Conservation (phyloP, 2,888 invertebrate species). For the Spodoptera picta region DNA sequence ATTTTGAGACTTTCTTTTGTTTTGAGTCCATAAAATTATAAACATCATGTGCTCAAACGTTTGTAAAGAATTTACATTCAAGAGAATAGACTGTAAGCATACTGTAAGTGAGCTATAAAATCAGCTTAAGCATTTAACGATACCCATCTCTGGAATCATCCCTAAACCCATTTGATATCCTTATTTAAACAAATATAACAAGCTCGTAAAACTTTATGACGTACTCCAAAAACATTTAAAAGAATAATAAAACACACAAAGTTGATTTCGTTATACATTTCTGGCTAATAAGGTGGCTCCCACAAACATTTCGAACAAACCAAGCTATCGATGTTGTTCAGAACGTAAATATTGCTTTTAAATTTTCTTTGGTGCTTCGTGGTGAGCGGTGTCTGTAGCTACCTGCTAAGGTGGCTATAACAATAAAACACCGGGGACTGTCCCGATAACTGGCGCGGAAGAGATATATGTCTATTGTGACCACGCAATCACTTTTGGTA, state of each 20-base stretch:
- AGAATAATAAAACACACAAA: slow-evolving; percentile 41
- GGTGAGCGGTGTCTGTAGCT: slow-evolving; percentile 28
- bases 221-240: slow-evolving; percentile 48
- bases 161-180: slow-evolving; percentile 56
- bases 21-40: no score
- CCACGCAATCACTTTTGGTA: slow-evolving; percentile 50
- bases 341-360: slow-evolving; percentile 18
- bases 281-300: background rate
- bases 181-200: slow-evolving; percentile 60
- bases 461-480: slow-evolving; percentile 59
- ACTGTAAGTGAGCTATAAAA: slow-evolving; percentile 48
- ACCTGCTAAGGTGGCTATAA: slow-evolving; percentile 58
- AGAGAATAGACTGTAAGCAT: slow-evolving; percentile 32
- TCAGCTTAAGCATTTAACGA: slow-evolving; percentile 53
- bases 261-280: slow-evolving; percentile 17
- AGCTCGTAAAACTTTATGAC: slow-evolving; percentile 50
- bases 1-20: no score
- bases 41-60: slow-evolving; percentile 15
- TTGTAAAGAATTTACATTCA: slow-evolving; percentile 15
- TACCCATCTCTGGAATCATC: slow-evolving; percentile 47
- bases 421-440: slow-evolving; percentile 63
- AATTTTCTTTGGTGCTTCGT: slow-evolving; percentile 10
- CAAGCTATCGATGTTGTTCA: background rate
- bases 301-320: background rate
- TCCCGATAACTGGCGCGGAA: slow-evolving; percentile 63